A percentile compares a stretch with the other conserved stretches of the same genome.
Evolutionary conservation across 2,113 vertebrate genomes (phyloP).

Genomic region (Dasyprocta punctata): DNA sequence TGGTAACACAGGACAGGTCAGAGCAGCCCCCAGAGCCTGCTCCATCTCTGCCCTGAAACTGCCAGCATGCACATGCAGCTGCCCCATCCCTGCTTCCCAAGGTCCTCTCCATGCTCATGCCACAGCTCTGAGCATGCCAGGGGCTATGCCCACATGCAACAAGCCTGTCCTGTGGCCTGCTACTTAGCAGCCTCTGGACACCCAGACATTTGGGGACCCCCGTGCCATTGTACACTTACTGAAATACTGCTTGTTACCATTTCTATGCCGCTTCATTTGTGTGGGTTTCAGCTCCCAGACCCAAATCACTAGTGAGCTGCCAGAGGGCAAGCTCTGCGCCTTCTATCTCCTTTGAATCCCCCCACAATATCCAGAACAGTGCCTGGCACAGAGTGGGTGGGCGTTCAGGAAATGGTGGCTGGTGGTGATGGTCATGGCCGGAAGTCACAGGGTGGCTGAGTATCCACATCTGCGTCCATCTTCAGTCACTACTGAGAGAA

Average conservation of each 20-base stretch:
- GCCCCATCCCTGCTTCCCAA: neutral
- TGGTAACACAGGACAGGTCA: neutral
- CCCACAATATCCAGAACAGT: conserved; percentile 50
- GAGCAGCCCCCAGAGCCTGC: neutral
- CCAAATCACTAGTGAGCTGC: conserved; percentile 25
- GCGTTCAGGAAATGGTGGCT: conserved; percentile 29
- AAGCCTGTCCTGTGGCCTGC: neutral
- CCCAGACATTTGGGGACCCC: neutral
- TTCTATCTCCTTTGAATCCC: conserved; percentile 63
- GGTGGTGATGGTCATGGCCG: conserved; percentile 53
- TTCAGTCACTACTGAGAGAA: conserved; percentile 73
- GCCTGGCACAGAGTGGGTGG: conserved; percentile 49
- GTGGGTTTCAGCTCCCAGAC: conserved; percentile 55
- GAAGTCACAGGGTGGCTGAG: conserved; percentile 54
- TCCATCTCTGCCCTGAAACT: neutral
- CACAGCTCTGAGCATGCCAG: neutral
- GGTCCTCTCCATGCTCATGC: neutral
- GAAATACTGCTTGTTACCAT: conserved; percentile 68
- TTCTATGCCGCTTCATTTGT: conserved; percentile 69
- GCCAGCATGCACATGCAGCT: conserved; percentile 40
- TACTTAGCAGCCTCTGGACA: neutral
- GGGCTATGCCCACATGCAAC: neutral
- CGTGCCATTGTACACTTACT: conserved; percentile 74
- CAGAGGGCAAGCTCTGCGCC: conserved; percentile 19
- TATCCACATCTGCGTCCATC: conserved; percentile 65